Percentiles rank a stretch among this genome's conserved stretches.
These are phyloP conservation scores for Drosophila histrio DNA, from an alignment of 2,888 invertebrate genomes.

Conservation along the genomic window DNA sequence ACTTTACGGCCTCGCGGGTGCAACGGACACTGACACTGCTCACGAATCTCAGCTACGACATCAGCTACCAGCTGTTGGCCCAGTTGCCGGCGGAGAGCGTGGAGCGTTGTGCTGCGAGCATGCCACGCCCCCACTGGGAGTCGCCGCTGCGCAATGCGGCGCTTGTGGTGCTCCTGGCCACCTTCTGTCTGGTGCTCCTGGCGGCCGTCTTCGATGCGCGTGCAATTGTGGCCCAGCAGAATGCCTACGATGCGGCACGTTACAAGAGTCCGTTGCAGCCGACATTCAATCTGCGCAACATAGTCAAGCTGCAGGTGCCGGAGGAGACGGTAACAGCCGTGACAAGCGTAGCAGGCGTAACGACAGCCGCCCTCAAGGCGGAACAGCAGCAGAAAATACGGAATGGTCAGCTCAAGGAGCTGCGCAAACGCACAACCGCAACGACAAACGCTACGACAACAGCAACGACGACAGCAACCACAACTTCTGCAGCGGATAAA, in stretches of 20 bases:
- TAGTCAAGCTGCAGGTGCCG: slow-evolving; percentile 69
- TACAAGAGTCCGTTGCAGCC: slow-evolving; percentile 86
- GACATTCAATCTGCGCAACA: slow-evolving; percentile 87
- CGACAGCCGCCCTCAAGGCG: slow-evolving; percentile 27
- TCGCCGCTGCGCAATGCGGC: slow-evolving; percentile 88
- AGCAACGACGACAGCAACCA: neutral
- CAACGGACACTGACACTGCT: slow-evolving; percentile 87
- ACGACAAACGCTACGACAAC: slow-evolving; percentile 10
- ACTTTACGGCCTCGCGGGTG: slow-evolving; percentile 92
- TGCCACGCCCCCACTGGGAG: slow-evolving; percentile 92
- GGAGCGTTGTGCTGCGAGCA: slow-evolving; percentile 87
- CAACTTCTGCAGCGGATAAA: slow-evolving; percentile 10
- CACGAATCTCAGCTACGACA: slow-evolving; percentile 86
- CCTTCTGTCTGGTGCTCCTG: slow-evolving; percentile 88
- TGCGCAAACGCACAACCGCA: slow-evolving; percentile 49
- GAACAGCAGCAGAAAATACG: slow-evolving; percentile 38
- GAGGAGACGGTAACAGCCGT: slow-evolving; percentile 46
- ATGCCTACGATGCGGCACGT: slow-evolving; percentile 84
- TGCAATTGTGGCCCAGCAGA: slow-evolving; percentile 86
- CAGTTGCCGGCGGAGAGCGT: slow-evolving; percentile 87
- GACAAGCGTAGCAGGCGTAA: slow-evolving; percentile 29
- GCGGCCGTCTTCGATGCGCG: slow-evolving; percentile 90
- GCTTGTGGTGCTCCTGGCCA: slow-evolving; percentile 86
- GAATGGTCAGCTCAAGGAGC: slow-evolving; percentile 53
- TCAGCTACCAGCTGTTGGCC: slow-evolving; percentile 90